Conservation (phyloP, 2,888 invertebrate genomes). For the Carpatolechia fugitivella region DNA sequence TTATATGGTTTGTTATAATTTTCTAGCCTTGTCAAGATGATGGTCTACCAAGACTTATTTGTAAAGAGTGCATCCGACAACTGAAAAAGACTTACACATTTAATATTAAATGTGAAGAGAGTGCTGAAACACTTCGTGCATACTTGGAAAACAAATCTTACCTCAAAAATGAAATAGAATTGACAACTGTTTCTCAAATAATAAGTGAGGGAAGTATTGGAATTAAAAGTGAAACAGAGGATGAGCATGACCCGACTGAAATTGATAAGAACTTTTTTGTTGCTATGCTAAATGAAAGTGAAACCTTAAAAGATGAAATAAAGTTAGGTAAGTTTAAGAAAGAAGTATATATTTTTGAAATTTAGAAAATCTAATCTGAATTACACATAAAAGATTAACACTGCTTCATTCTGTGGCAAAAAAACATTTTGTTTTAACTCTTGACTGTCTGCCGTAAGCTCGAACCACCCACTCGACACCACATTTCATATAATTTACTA, state of each 20-base stretch:
- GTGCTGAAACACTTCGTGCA: slow-evolving; percentile 48
- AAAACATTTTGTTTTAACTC: no score
- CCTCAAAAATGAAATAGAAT: background rate
- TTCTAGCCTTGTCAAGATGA: slow-evolving; percentile 54
- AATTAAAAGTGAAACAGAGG: background rate
- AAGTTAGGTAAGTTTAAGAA: slow-evolving; percentile 38
- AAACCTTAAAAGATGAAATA: slow-evolving; percentile 29
- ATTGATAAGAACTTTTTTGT: background rate
- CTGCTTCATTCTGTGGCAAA: no score
- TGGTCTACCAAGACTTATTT: slow-evolving; percentile 59
- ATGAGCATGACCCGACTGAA: background rate
- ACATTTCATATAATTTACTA: no score
- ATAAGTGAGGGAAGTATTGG: background rate
- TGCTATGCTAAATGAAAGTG: background rate
- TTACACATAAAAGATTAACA: no score
- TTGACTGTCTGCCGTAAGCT: no score
- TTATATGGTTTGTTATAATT: no score
- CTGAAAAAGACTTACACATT: slow-evolving; percentile 60
- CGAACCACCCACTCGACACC: no score
- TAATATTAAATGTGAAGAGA: slow-evolving; percentile 56
- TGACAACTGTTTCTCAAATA: background rate
- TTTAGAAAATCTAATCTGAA: background rate
- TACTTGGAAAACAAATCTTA: slow-evolving; percentile 29
- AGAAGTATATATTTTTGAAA: background rate
- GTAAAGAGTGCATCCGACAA: slow-evolving; percentile 61